These are phyloP conservation scores for Paramuricea clavata DNA, from an alignment of 92 coral and sea anemone genomes.

Conservation along the genomic window DNA sequence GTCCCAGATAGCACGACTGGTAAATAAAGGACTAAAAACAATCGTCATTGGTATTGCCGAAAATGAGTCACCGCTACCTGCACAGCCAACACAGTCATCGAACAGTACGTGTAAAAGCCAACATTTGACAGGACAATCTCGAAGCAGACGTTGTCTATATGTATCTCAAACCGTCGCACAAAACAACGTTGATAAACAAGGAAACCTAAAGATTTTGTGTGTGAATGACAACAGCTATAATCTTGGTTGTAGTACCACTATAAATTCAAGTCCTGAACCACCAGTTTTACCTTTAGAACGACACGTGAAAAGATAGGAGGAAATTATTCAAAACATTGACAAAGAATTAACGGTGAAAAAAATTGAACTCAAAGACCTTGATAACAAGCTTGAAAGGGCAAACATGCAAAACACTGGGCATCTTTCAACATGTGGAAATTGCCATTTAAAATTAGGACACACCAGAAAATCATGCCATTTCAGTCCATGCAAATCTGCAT, in stretches of 20 bases:
- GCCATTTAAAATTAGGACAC: conserved; percentile 66
- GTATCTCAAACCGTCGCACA: no score
- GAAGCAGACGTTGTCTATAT: conserved; percentile 20
- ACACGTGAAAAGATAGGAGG: conserved; percentile 40
- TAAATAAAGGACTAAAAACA: conserved; percentile 55
- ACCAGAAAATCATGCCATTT: conserved; percentile 54
- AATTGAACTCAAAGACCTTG: conserved; percentile 31
- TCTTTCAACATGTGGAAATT: conserved; percentile 53
- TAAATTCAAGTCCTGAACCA: no score
- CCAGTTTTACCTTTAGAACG: conserved; percentile 50
- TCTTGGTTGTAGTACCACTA: no score
- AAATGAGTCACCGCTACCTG: conserved; percentile 39
- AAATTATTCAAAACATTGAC: neutral
- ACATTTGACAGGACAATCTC: neutral
- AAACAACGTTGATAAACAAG: neutral
- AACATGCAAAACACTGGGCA: conserved; percentile 50
- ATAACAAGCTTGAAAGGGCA: conserved; percentile 33
- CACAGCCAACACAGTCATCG: neutral
- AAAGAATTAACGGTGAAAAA: conserved; percentile 20
- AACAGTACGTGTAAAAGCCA: neutral
- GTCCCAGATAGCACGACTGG: conserved; percentile 47
- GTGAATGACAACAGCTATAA: no score
- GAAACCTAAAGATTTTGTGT: neutral
- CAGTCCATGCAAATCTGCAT: conserved; percentile 63
- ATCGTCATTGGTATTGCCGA: conserved; percentile 51